Base-by-base conservation (phyloP, 2,888 invertebrate genomes). In the Epinotia nisella region DNA sequence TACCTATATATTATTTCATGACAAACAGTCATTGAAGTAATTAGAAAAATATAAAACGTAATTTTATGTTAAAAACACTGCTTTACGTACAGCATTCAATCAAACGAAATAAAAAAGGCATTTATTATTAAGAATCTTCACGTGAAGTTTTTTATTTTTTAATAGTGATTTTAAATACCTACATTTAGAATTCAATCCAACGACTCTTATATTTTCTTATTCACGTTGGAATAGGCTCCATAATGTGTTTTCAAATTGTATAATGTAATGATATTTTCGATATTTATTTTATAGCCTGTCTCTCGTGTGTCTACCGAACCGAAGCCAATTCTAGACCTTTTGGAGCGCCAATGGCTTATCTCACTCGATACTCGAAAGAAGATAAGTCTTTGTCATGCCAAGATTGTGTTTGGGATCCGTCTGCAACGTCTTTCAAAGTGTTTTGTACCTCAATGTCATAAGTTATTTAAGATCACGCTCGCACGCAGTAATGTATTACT, bases 401-500 rank as follows among this genome's bases (percentile, higher is more conserved):
- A 35, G 64, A 17, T 29, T 60, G 35, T 60, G 35, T 35, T 41
- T 49, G n/a, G n/a, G 17, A 61, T 9, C 21, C 19, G 15, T 35
- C 53, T 65, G 55, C 58, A 29, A 58, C 21, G 41, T 45, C 19
- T 51, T 60, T 68, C 24, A 60, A 58, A 58, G 13, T 17, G 4
- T 65, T 70, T 58, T 64, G 17, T 51, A 39, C 59, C 19, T 60
- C 53, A n/a, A n/a, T n/a, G n/a, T n/a, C n/a, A 39, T 64, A 64
- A 64, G 35, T 70, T 70, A 64, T 70, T 70, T 45, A 64, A 60
- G 41, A 39, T 24, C 51, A 64, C 58, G 70, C 45, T 56, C 51
- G 58, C 24, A 51, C 39, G 9, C 21, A 51, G 11, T 51, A 65
- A 21, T 35, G 61, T 55, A 29, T n/a, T 10, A 24, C 24, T 51